Base-by-base conservation (phyloP, 2,888 invertebrate genomes). In the Napeogenes inachia region DNA sequence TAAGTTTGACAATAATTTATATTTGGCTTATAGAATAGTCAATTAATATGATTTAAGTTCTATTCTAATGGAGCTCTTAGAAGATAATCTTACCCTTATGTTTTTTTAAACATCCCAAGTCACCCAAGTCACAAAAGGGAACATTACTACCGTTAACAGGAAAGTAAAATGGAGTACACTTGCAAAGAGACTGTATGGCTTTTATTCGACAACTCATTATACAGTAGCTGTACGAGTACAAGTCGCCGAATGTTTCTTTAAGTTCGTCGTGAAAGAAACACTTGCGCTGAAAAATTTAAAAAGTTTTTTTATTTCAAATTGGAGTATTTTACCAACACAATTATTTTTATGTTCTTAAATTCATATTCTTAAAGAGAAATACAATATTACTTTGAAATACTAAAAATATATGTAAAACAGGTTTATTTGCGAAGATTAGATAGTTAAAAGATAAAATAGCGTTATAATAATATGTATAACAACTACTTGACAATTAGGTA, bases 201-300 rank as follows among this genome's bases (percentile, higher is more conserved):
- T 77, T 77, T 1, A 92, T 86, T 0, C 92, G 88, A 70, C 94
- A 94, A 33, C 83, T 81, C n/a, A 92, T 85, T 54, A 94, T 85
- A 71, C 94, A 94, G 56, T 92, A 87, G 66, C 92, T 92, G 75
- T 92, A 92, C 2, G 92, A 92, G 71, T 94, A 94, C 64, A 82
- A 77, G 5, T 77, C 64, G 2, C 74, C 73, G 71, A 78, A 89
- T 13, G 75, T 62, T 0, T 75, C 65, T 0, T 73, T 67, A 0
- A 73, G 68, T 70, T 93, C 93, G 61, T 91, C 81, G 5, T 77
- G 72, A 67, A 93, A 93, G 12, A 90, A 82, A 66, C 93, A 94
- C 59, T 91, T 85, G 21, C 93, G 85, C 91, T 93, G 77, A 21
- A 77, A 77, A 47, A 13, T 56, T 32, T 30, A 33, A 54, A 10